These are phyloP conservation scores for Ephestia elutella DNA, from an alignment of 1,140 invertebrate genomes.

Conservation along the genomic window DNA sequence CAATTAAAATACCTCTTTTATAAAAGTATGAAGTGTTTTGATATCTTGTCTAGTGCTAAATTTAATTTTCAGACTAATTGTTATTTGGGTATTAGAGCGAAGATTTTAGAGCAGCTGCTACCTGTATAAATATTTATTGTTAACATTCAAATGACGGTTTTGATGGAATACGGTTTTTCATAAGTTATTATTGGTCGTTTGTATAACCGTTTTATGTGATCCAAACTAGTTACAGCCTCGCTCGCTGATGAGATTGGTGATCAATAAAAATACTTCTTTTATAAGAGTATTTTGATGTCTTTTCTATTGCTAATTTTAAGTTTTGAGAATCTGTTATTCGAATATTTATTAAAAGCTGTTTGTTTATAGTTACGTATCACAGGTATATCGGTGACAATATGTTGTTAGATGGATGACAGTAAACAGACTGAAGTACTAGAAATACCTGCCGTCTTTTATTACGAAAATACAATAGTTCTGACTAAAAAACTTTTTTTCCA, in stretches of 20 bases:
- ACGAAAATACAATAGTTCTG: too few species aligned
- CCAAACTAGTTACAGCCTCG: background rate
- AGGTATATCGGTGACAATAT: too few species aligned
- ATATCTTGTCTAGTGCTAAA: background rate
- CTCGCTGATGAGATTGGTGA: background rate
- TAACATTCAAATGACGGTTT: constrained; percentile 66
- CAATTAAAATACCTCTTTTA: background rate
- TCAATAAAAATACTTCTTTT: background rate
- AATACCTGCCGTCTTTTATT: too few species aligned
- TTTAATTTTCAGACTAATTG: constrained; percentile 54
- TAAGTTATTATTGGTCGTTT: background rate
- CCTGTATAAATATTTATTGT: constrained; percentile 74
- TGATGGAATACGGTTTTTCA: constrained; percentile 42
- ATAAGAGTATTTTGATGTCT: background rate
- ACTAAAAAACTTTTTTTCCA: too few species aligned
- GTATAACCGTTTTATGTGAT: background rate
- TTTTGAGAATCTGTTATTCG: constrained; percentile 68
- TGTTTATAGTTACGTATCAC: too few species aligned
- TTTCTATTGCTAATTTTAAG: background rate
- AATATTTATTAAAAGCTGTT: too few species aligned
- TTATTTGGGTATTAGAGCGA: constrained; percentile 68
- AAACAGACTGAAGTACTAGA: too few species aligned
- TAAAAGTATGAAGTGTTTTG: background rate
- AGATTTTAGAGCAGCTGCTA: constrained; percentile 72
- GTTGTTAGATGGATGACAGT: too few species aligned